Evolutionary conservation across 2,113 vertebrate genomes (phyloP).

Genomic region (Chaetorhynchus papuensis): DNA sequence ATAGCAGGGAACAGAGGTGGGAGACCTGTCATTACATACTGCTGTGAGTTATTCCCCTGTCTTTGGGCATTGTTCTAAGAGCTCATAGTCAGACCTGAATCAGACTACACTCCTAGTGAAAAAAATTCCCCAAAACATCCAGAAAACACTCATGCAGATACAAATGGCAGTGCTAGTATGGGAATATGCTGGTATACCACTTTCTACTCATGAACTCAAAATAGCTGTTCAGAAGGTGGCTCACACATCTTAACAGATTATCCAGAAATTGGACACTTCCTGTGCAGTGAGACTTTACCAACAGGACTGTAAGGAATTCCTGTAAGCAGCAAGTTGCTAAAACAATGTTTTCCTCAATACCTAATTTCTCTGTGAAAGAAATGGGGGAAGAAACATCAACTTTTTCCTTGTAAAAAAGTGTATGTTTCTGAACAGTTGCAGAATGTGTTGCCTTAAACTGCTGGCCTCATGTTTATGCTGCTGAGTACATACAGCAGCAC

Average conservation of each 20-base stretch:
- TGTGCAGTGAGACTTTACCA: neutral
- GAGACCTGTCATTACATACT: neutral
- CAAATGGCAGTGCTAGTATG: neutral
- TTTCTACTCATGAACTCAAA: neutral
- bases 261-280: neutral
- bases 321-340: neutral
- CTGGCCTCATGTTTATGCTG: rapidly evolving
- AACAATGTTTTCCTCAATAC: neutral
- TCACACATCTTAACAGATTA: neutral
- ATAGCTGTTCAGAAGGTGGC: neutral
- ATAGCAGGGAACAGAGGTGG: neutral
- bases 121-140: neutral
- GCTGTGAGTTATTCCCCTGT: neutral
- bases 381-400: rapidly evolving
- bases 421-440: neutral
- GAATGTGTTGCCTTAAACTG: neutral
- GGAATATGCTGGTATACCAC: rapidly evolving
- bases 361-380: neutral
- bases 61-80: neutral
- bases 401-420: neutral
- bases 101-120: neutral
- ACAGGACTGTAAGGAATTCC: neutral
- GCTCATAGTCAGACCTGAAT: neutral
- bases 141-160: neutral
- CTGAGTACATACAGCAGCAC: rapidly evolving